A percentile compares a stretch with the other conserved stretches of the same genome.
These are phyloP conservation scores for Pseudococcus viburni DNA, from an alignment of 2,888 invertebrate genomes.

Conservation along the genomic window DNA sequence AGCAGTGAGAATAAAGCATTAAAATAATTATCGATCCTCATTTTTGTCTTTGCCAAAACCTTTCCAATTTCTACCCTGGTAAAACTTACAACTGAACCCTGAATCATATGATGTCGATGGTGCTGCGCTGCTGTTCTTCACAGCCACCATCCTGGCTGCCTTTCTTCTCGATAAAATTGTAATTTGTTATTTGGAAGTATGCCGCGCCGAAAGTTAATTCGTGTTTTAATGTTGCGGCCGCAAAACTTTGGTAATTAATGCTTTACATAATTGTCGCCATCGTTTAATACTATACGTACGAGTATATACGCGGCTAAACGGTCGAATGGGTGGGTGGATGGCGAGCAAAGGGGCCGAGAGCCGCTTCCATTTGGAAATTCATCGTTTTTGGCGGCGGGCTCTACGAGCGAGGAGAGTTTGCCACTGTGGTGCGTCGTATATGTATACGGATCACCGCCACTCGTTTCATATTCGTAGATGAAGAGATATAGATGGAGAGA, in stretches of 20 bases:
- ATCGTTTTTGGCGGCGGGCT: neutral
- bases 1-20: no score
- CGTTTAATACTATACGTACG: neutral
- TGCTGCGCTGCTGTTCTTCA: no score
- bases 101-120: no score
- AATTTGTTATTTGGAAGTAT: constrained; percentile 18
- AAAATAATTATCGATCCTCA: no score
- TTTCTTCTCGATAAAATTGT: neutral
- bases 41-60: no score
- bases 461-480: neutral
- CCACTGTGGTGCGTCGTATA: neutral
- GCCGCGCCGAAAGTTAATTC: constrained; percentile 12
- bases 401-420: neutral
- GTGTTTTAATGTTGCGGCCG: constrained; percentile 10
- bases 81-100: no score
- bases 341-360: neutral
- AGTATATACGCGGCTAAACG: neutral
- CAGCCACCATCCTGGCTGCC: no score
- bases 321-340: neutral
- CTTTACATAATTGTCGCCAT: constrained; percentile 27
- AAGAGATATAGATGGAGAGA: neutral
- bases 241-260: constrained; percentile 31
- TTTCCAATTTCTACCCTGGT: no score
- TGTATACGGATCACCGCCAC: neutral
- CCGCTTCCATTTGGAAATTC: neutral